Evolutionary conservation across 2,797 vertebrate species (phyloP), one percentile per base, ranked within the genome.

Genomic region (Hoplostethus atlanticus): DNA sequence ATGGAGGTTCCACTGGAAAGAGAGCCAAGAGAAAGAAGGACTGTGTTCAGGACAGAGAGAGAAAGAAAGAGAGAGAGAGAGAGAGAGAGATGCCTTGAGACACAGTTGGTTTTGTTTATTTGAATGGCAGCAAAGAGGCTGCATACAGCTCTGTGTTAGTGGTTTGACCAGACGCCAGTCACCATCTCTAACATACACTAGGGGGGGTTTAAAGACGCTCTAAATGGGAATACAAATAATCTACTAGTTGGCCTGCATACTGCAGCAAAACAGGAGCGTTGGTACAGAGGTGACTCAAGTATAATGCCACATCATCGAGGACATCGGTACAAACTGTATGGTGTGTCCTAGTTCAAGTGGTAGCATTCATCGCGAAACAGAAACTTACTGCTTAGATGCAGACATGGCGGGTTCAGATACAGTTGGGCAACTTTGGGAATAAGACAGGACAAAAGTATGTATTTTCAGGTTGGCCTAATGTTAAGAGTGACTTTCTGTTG

Each of bases 221-320:
- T 68, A 55, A 81, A 86, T 47, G 73, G 83, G 80, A 84, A 81
- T 67, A 68, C 63, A 87, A 90, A 87, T 90, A 90, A 91, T 84
- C 76, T 61, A 71, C 64, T 31, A 6, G 65, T 68, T 53, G 69
- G 70, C 59, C 31, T 77, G 7, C 36, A 4, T 66, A 21, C 63
- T 62, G 31, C 17, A 57, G 60, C 53, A 77, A 61, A 81, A 60
- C 75, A 71, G 66, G 28, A 47, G 58, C 72, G 50, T 69, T 77
- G 21, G 68, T 63, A n/a, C 40, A 50, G 61, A 62, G 16, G 68
- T 71, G 64, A 61, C 50, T 84, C 63, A 36, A 25, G 25, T 65
- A 50, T 28, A 44, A 66, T 15, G 82, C 84, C 73, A 89, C 89
- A 83, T 90, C 80, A 81, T 76, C 77, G 25, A 60, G 48, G 65